Base-by-base conservation (phyloP, 2,888 invertebrate species). In the Smittia sp. region DNA sequence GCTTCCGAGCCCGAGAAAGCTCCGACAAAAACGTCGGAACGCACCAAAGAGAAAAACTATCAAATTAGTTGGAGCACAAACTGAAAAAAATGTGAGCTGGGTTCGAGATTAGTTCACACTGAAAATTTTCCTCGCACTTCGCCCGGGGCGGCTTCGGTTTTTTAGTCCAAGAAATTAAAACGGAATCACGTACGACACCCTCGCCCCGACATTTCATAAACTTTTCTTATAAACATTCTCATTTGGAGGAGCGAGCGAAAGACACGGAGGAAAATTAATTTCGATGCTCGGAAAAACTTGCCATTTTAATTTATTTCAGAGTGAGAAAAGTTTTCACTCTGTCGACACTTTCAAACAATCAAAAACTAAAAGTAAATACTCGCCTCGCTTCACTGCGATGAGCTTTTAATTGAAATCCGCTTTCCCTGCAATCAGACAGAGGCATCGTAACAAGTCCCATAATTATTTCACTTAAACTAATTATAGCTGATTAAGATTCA, bases 221-320 rank as follows among this genome's bases (percentile, higher is more conserved):
- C 58, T 58, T 58, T 58, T 58, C 22, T 58, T 58, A 58, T 58
- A 58, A 58, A 58, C 58, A 58, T 18, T 58, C 58, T 58, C 58
- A 22, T 22, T 58, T 58, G 22, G 18, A 3, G 18, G 13, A n/a
- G n/a, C n/a, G n/a, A n/a, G n/a, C n/a, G n/a, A 58, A 7, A 58
- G 58, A 58, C n/a, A 46, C 6, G n/a, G 15, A 46, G 15, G 11
- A 58, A 58, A 58, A 58, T 58, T 58, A 58, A 58, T 58, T 46
- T 58, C 58, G n/a, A 58, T 18, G 18, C 18, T 1, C 27, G 27
- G 58, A 58, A 58, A 58, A 27, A 13, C 27, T 63, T 27, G 6
- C 27, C 6, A 2, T 63, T 63, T 63, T 58, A 58, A 58, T 58
- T 58, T 18, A 58, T 58, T 20, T 58, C 22, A 22, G 22, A 22